These are phyloP conservation scores for Lepus timidus DNA, from an alignment of 2,113 vertebrate genomes.

Conservation along the genomic window DNA sequence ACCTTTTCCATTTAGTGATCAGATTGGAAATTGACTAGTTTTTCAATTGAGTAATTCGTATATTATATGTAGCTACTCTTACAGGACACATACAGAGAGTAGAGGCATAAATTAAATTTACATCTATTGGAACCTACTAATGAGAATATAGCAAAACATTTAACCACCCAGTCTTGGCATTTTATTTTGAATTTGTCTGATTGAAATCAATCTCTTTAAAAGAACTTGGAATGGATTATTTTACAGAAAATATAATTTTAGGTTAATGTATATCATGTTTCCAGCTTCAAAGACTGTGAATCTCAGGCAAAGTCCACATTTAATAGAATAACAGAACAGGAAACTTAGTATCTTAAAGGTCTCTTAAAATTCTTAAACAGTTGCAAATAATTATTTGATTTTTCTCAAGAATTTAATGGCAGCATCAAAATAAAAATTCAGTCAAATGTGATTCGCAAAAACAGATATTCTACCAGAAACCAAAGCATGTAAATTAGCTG, in stretches of 20 bases:
- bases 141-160: neutral
- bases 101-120: neutral
- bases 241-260: neutral
- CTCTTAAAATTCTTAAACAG: neutral
- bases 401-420: neutral
- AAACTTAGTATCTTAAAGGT: neutral
- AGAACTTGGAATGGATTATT: neutral
- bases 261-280: neutral
- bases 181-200: neutral
- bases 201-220: neutral
- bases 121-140: neutral
- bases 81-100: neutral
- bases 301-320: neutral
- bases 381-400: conserved; percentile 13
- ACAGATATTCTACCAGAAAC: neutral
- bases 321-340: neutral
- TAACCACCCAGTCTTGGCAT: neutral
- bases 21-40: conserved; percentile 2
- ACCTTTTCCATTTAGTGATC: neutral
- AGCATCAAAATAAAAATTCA: neutral
- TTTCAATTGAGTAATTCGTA: neutral
- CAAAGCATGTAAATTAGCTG: neutral
- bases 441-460: neutral
- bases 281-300: neutral
- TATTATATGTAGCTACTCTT: neutral